Evolutionary conservation across 2,888 invertebrate genomes (phyloP).

Genomic region (Drosophila prostipennis): DNA sequence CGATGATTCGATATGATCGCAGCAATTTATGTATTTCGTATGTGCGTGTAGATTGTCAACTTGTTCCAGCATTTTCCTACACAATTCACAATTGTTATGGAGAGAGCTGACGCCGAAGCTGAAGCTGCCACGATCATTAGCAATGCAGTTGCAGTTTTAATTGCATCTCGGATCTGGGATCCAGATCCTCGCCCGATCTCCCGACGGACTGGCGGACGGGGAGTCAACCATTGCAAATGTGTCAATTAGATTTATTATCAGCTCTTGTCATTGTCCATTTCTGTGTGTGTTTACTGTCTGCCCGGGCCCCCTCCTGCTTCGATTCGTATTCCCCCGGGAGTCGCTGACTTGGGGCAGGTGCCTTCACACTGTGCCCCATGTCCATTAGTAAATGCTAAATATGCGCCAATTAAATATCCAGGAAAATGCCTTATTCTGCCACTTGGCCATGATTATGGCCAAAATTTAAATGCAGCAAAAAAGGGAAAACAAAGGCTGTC

Average conservation of each 20-base stretch:
- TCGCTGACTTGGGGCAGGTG: slow-evolving; percentile 57
- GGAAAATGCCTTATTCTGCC: slow-evolving; percentile 69
- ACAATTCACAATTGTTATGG: slow-evolving; percentile 15
- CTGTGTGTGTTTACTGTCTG: slow-evolving; percentile 36
- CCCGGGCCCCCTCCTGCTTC: slow-evolving; percentile 15
- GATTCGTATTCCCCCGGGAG: slow-evolving; percentile 51
- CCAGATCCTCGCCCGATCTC: slow-evolving; percentile 27
- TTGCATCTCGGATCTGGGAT: slow-evolving; percentile 61
- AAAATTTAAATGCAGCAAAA: slow-evolving; percentile 30
- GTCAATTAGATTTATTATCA: slow-evolving; percentile 85
- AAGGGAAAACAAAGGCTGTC: slow-evolving; percentile 40
- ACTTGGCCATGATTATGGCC: slow-evolving; percentile 38
- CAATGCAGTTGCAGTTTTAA: slow-evolving; percentile 66
- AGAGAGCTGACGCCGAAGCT: no score
- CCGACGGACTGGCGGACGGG: slow-evolving; percentile 26
- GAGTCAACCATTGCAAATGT: slow-evolving; percentile 79
- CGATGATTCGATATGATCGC: slow-evolving; percentile 75
- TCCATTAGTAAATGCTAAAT: slow-evolving; percentile 77
- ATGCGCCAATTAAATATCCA: slow-evolving; percentile 69
- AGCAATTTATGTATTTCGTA: slow-evolving; percentile 68
- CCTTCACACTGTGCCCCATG: slow-evolving; percentile 66
- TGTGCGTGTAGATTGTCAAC: slow-evolving; percentile 70
- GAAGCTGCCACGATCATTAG: slow-evolving; percentile 58
- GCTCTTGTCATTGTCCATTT: slow-evolving; percentile 50
- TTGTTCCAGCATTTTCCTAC: slow-evolving; percentile 23